phyloP scores from a whole-genome alignment of 2,113 vertebrate species.

The Rynchops niger region DNA sequence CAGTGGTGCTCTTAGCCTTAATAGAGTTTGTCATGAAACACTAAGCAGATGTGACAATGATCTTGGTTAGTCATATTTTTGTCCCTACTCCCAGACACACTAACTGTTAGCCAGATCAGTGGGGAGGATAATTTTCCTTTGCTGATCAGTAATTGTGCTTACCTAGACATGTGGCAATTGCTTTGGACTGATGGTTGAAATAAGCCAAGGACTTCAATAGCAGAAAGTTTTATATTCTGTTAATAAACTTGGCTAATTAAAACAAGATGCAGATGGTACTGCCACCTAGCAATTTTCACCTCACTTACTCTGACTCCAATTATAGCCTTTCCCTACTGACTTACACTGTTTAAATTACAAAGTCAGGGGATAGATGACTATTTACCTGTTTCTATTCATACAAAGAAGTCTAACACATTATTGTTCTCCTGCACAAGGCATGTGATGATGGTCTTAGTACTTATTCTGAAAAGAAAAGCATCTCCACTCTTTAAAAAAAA shows the following conservation, averaged over 20 bases:
- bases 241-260: slow-evolving; percentile 76
- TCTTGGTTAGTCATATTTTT: slow-evolving; percentile 38
- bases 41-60: slow-evolving; percentile 42
- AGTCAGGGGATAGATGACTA: slow-evolving; percentile 67
- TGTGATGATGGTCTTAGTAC: slow-evolving; percentile 31
- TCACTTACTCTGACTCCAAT: slow-evolving; percentile 74
- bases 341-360: slow-evolving; percentile 81
- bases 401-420: slow-evolving; percentile 64
- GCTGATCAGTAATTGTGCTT: slow-evolving; percentile 28
- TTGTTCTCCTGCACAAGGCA: slow-evolving; percentile 31
- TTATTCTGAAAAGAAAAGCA: slow-evolving; percentile 28
- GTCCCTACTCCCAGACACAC: neutral
- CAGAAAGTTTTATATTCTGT: slow-evolving; percentile 71
- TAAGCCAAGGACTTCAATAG: slow-evolving; percentile 52
- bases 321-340: slow-evolving; percentile 75
- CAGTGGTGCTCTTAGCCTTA: slow-evolving; percentile 51
- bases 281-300: slow-evolving; percentile 81
- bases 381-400: slow-evolving; percentile 75
- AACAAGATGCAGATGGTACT: slow-evolving; percentile 75
- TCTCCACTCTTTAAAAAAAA: slow-evolving; percentile 1
- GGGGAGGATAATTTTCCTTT: slow-evolving; percentile 42
- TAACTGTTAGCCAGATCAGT: slow-evolving; percentile 48
- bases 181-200: slow-evolving; percentile 55
- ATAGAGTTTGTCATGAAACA: slow-evolving; percentile 55
- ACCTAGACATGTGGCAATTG: slow-evolving; percentile 16